Percentiles rank a stretch among this genome's conserved stretches.
Evolutionary conservation across 1,140 invertebrate species (phyloP).

Genomic region (Bombyx mandarina): DNA sequence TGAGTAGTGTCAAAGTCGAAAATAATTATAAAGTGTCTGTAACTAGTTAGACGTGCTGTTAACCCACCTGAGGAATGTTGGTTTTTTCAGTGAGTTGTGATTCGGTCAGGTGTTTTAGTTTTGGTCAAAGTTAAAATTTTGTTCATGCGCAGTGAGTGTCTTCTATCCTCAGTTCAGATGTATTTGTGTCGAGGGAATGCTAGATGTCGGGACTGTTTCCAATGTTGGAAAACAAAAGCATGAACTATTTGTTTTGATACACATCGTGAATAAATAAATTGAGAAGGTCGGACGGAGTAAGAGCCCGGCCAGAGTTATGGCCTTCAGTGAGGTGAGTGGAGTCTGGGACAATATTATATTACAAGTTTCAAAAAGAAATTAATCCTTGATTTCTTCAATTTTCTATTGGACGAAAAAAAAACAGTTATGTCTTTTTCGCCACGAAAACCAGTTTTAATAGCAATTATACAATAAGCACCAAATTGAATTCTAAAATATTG

Average conservation of each 20-base stretch:
- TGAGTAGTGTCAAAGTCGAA: slow-evolving; percentile 42
- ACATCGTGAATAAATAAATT: slow-evolving; percentile 59
- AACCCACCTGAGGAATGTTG: slow-evolving; percentile 72
- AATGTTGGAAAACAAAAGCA: slow-evolving; percentile 69
- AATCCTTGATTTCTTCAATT: no score
- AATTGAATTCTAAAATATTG: no score
- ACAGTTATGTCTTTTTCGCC: not conserved
- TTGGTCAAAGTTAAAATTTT: slow-evolving; percentile 67
- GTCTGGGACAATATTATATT: no score
- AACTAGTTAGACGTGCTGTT: slow-evolving; percentile 48
- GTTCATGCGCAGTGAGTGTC: slow-evolving; percentile 69
- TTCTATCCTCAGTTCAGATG: slow-evolving; percentile 59
- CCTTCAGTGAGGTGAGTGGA: slow-evolving; percentile 70
- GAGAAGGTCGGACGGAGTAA: slow-evolving; percentile 53
- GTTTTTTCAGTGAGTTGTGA: slow-evolving; percentile 72
- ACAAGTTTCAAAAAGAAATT: no score
- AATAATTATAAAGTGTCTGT: slow-evolving; percentile 26
- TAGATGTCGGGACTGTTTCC: slow-evolving; percentile 67
- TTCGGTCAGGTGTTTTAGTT: slow-evolving; percentile 71
- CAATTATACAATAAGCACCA: no score
- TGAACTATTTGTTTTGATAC: slow-evolving; percentile 72
- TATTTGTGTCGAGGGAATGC: slow-evolving; percentile 66
- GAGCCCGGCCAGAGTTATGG: slow-evolving; percentile 66
- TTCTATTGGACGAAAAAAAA: not conserved
- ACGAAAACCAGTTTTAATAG: no score